These are phyloP conservation scores for Molossus molossus DNA, from an alignment of 2,797 vertebrate genomes.

Conservation along the genomic window DNA sequence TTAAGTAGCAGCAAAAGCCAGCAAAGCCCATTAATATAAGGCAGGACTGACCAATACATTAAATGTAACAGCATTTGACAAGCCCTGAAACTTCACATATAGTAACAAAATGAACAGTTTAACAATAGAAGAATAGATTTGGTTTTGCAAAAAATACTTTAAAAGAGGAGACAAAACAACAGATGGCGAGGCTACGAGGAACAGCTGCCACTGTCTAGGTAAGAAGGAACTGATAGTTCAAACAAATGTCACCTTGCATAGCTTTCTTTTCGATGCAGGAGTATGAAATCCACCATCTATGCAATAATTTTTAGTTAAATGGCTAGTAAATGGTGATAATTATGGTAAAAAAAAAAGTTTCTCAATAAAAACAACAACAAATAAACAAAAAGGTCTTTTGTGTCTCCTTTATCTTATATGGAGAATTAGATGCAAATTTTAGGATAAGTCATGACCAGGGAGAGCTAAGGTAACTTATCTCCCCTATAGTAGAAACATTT, in stretches of 20 bases:
- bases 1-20: neutral
- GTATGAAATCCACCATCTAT: neutral
- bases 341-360: neutral
- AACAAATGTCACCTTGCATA: neutral
- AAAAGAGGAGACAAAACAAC: slow-evolving; percentile 12
- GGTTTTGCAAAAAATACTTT: neutral
- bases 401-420: neutral
- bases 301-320: neutral
- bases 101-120: neutral
- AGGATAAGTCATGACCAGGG: neutral
- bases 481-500: neutral
- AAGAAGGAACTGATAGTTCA: neutral
- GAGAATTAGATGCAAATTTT: slow-evolving; percentile 41
- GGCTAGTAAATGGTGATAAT: neutral
- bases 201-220: neutral
- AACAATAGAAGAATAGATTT: neutral
- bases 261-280: neutral
- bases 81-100: neutral
- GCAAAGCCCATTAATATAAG: neutral
- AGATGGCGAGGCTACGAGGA: neutral
- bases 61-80: neutral
- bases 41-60: neutral
- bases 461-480: neutral
- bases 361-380: neutral
- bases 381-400: neutral